Evolutionary conservation across 1,140 invertebrate species (phyloP).

Genomic region (Zaprionus inermis): DNA sequence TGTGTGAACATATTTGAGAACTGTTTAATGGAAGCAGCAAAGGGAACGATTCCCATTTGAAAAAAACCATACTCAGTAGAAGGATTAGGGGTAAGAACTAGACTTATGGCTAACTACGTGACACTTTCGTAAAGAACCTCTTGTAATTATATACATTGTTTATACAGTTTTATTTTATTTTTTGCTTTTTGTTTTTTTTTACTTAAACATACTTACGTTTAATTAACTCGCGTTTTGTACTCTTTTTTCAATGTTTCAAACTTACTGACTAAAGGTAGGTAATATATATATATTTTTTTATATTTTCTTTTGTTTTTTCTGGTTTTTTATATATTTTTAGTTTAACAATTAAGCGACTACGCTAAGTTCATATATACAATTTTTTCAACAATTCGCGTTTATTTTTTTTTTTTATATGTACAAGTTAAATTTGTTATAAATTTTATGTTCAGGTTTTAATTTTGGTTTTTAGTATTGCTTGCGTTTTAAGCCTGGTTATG

Average conservation of each 20-base stretch:
- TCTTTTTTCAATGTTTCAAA: slow-evolving; percentile 66
- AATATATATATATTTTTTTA: slow-evolving; percentile 22
- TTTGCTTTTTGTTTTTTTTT: slow-evolving; percentile 8
- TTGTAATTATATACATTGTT: slow-evolving; percentile 22
- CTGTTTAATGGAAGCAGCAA: background rate
- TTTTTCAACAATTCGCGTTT: slow-evolving; percentile 42
- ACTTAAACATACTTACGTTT: slow-evolving; percentile 53
- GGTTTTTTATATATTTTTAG: background rate
- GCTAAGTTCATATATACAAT: slow-evolving; percentile 37
- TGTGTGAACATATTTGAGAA: slow-evolving; percentile 3
- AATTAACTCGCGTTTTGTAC: slow-evolving; percentile 77
- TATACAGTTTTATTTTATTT: slow-evolving; percentile 27
- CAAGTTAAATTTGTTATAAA: slow-evolving; percentile 16
- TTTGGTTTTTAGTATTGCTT: slow-evolving; percentile 69
- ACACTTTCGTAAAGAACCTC: slow-evolving; percentile 24
- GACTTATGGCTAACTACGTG: slow-evolving; percentile 43
- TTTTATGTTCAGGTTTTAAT: slow-evolving; percentile 23
- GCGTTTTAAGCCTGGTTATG: slow-evolving; percentile 58
- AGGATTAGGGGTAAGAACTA: background rate
- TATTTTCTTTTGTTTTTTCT: slow-evolving; percentile 25
- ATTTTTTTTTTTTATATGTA: slow-evolving; percentile 30
- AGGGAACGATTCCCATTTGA: background rate
- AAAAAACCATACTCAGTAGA: background rate
- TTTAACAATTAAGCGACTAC: slow-evolving; percentile 29
- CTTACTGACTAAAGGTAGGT: slow-evolving; percentile 45